Conservation (phyloP, 2,888 invertebrate species). For the Caenorhabditis virilis region DNA sequence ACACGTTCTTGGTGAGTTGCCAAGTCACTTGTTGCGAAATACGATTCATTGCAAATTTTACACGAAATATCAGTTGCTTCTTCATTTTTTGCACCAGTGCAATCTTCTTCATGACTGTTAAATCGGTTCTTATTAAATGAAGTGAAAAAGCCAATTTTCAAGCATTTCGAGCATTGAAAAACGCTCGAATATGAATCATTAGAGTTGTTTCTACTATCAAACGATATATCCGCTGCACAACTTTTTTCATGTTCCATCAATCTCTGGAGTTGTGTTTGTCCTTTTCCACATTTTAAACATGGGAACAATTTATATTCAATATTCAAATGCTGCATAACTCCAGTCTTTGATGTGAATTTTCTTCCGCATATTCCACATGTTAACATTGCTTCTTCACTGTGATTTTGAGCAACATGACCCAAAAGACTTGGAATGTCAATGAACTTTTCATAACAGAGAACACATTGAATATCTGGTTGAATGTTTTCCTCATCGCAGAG, state of each 20-base stretch:
- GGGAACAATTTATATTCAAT: neutral
- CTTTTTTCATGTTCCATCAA: neutral
- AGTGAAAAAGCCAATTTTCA: neutral
- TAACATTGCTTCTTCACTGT: slow-evolving; percentile 4
- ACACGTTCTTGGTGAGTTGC: neutral
- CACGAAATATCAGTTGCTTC: neutral
- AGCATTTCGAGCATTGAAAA: slow-evolving; percentile 1
- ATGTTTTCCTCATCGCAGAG: neutral
- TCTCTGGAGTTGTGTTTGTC: neutral
- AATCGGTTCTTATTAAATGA: neutral
- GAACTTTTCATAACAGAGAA: neutral
- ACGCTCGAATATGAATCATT: too few relatives aligned
- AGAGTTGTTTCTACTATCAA: neutral
- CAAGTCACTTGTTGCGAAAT: neutral
- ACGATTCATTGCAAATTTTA: neutral
- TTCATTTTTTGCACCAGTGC: neutral
- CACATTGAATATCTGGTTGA: neutral
- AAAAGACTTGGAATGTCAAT: neutral
- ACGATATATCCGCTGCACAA: slow-evolving; percentile 1
- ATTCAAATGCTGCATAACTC: slow-evolving; percentile 2
- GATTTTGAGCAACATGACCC: neutral
- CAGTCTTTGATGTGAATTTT: neutral
- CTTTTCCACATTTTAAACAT: slow-evolving; percentile 2
- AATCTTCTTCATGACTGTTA: neutral
- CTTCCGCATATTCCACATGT: slow-evolving; percentile 1